phyloP scores from a whole-genome alignment of 2,797 vertebrate genomes.

The Leptatherina wallacei region DNA sequence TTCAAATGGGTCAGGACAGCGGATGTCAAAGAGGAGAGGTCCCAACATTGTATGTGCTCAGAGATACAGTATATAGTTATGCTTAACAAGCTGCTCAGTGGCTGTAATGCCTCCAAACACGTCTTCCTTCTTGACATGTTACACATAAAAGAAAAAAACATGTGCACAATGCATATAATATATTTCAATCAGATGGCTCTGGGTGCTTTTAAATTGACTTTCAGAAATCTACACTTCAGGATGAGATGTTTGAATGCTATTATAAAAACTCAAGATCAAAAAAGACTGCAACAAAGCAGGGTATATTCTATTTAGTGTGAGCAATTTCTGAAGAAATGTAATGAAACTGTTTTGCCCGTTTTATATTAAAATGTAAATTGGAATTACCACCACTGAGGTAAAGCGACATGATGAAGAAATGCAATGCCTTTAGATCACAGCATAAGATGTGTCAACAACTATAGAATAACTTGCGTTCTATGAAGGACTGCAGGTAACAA shows the following conservation, averaged over 20 bases:
- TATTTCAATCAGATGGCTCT: not conserved
- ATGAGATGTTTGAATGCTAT: not conserved
- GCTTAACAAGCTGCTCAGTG: slow-evolving; percentile 27
- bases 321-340: slow-evolving; percentile 23
- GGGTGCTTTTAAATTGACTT: not conserved
- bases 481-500: slow-evolving; percentile 22
- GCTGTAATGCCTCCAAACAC: slow-evolving; percentile 22
- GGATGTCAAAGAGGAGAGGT: slow-evolving; percentile 44
- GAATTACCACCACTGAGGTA: slow-evolving; percentile 14
- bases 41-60: slow-evolving; percentile 26
- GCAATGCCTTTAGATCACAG: slow-evolving; percentile 11
- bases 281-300: slow-evolving; percentile 1
- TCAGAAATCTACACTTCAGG: too few relatives aligned
- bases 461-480: slow-evolving; percentile 17
- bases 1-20: slow-evolving; percentile 25
- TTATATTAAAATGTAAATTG: slow-evolving; percentile 45
- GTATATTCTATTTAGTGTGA: slow-evolving; percentile 23
- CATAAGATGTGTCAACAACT: slow-evolving; percentile 18
- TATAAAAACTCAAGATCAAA: not conserved
- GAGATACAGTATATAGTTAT: slow-evolving; percentile 22
- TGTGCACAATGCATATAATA: not conserved
- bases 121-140: not conserved
- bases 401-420: slow-evolving; percentile 8
- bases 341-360: slow-evolving; percentile 23
- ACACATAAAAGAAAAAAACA: too few relatives aligned